Percentiles rank a stretch among this genome's conserved stretches.
These are phyloP conservation scores for Diadema setosum DNA, from an alignment of 35 echinoderm and acorn worm genomes.

Conservation along the genomic window DNA sequence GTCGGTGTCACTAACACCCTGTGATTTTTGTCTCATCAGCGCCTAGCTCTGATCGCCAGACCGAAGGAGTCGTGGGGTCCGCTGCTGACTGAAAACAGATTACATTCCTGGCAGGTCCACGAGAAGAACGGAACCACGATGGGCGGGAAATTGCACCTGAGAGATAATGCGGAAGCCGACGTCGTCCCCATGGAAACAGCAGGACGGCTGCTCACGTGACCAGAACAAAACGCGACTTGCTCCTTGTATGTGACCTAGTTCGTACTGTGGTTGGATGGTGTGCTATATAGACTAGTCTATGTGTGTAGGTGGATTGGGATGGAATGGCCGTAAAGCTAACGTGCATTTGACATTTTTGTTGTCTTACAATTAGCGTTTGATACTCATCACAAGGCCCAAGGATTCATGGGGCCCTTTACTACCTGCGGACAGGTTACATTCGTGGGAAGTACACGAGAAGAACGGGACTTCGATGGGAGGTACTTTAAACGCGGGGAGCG, in stretches of 20 bases:
- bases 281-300: too few relatives aligned
- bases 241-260: too few relatives aligned
- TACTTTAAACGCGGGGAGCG: too few relatives aligned
- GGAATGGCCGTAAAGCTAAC: too few relatives aligned
- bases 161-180: neutral
- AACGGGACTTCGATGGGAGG: slow-evolving; percentile 7
- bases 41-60: neutral
- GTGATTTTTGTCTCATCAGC: too few relatives aligned
- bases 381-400: neutral
- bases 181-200: neutral
- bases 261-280: too few relatives aligned
- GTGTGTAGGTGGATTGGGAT: too few relatives aligned
- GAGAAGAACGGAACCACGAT: neutral
- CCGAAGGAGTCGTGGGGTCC: neutral
- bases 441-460: slow-evolving; percentile 5
- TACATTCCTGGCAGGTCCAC: neutral
- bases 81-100: neutral
- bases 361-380: too few relatives aligned
- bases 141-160: neutral
- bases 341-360: too few relatives aligned
- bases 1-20: too few relatives aligned
- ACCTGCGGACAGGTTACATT: neutral
- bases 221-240: too few relatives aligned
- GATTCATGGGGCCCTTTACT: slow-evolving; percentile 2
- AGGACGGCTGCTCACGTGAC: too few relatives aligned